These are phyloP conservation scores for Leptinotarsa texana DNA, from an alignment of 1,140 invertebrate species.

Conservation along the genomic window DNA sequence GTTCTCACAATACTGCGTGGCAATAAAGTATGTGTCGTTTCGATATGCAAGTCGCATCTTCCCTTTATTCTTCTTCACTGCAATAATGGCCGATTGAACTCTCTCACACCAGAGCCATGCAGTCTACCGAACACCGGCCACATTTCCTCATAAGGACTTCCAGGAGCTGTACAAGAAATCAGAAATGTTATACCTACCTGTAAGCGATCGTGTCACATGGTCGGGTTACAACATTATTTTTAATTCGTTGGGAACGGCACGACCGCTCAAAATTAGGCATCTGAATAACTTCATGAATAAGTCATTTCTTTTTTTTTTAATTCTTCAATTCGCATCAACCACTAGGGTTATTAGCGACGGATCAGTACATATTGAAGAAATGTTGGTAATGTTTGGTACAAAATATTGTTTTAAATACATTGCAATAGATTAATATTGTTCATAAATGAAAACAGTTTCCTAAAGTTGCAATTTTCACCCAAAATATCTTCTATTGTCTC, in stretches of 20 bases:
- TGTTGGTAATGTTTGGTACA: too few relatives aligned
- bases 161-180: conserved; percentile 22
- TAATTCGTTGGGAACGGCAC: background rate
- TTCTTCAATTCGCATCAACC: too few relatives aligned
- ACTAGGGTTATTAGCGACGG: too few relatives aligned
- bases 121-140: conserved; percentile 17
- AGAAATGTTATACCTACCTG: conserved; percentile 28
- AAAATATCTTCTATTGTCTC: too few relatives aligned
- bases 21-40: conserved; percentile 18
- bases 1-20: conserved; percentile 26
- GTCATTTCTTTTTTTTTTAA: too few relatives aligned
- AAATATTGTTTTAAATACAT: too few relatives aligned
- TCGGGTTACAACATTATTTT: background rate
- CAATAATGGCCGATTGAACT: conserved; percentile 28
- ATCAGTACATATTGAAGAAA: too few relatives aligned
- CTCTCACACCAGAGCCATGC: conserved; percentile 27
- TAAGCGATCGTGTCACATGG: conserved; percentile 15
- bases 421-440: too few relatives aligned
- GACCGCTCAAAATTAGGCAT: background rate
- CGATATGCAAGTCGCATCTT: conserved; percentile 26
- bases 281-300: background rate
- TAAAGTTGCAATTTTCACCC: too few relatives aligned
- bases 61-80: conserved; percentile 25
- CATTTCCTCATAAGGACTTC: conserved; percentile 26
- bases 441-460: too few relatives aligned